A percentile compares a stretch with the other conserved stretches of the same genome.
phyloP scores from a whole-genome alignment of 2,113 vertebrate species.

The Passer domesticus region DNA sequence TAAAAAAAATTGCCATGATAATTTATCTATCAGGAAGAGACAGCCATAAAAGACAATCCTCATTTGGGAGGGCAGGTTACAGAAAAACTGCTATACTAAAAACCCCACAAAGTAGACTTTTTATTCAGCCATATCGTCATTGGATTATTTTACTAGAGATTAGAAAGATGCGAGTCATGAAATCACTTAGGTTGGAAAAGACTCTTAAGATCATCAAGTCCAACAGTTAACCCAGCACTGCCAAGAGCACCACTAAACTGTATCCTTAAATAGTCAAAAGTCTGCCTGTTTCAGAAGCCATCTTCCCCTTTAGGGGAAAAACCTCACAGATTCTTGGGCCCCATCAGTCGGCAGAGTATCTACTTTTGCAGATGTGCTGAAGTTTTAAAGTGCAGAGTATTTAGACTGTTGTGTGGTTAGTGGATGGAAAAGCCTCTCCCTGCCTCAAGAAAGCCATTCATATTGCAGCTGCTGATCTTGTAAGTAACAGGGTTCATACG shows the following conservation, averaged over 20 bases:
- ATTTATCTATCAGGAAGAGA: background rate
- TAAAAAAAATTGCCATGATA: background rate
- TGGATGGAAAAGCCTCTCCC: background rate
- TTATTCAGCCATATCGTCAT: background rate
- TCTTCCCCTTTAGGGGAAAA: background rate
- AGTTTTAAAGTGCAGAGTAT: background rate
- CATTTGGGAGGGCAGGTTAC: background rate
- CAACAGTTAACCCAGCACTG: background rate
- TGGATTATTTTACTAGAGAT: background rate
- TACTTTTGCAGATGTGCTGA: background rate
- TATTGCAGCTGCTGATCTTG: background rate
- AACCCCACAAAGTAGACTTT: rapidly evolving
- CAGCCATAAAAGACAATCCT: background rate
- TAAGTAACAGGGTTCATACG: background rate
- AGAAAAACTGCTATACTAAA: background rate
- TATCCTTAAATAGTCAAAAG: background rate
- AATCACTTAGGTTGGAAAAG: background rate
- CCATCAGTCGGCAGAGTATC: background rate
- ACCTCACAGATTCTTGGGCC: background rate
- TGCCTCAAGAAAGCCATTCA: background rate
- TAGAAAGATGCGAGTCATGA: background rate
- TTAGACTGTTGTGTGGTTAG: background rate
- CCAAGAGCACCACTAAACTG: background rate
- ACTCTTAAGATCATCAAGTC: background rate
- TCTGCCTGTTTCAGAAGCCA: background rate